These are phyloP conservation scores for Anodontia alba DNA, from an alignment of 2,888 invertebrate species.

Conservation along the genomic window DNA sequence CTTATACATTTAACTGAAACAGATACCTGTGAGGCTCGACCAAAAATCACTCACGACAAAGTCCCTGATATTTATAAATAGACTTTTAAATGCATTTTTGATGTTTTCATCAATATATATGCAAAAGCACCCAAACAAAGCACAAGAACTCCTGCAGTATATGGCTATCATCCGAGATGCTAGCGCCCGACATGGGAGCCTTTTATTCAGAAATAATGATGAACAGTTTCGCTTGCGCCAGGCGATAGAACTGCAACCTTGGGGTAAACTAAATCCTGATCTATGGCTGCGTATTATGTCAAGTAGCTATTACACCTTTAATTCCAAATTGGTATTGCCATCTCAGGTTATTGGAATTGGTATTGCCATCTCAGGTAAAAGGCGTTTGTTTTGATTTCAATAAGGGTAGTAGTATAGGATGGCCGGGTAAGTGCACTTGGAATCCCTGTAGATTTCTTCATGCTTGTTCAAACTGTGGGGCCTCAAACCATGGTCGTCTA, in stretches of 20 bases:
- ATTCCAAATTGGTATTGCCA: too few species aligned
- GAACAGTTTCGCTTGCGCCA: conserved; percentile 27
- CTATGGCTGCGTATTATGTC: conserved; percentile 26
- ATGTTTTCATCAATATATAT: conserved; percentile 34
- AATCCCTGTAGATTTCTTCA: too few species aligned
- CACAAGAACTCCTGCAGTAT: conserved; percentile 38
- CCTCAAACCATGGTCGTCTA: background rate
- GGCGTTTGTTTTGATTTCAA: background rate
- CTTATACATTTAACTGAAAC: background rate
- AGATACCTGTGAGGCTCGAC: background rate
- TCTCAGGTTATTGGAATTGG: background rate
- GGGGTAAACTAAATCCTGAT: conserved; percentile 31
- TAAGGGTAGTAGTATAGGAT: too few species aligned
- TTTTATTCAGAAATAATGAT: background rate
- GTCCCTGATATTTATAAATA: conserved; percentile 27
- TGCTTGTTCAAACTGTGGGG: background rate
- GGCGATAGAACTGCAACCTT: conserved; percentile 10
- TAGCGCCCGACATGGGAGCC: background rate
- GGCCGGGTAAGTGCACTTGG: too few species aligned
- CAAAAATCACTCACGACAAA: conserved; percentile 1
- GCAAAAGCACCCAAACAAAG: conserved; percentile 19
- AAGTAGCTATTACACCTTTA: too few species aligned
- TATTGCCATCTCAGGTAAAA: background rate
- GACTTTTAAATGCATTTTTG: conserved; percentile 44
- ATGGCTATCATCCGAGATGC: conserved; percentile 35